phyloP scores from a whole-genome alignment of 2,888 invertebrate species.

The Proisotoma minuta region DNA sequence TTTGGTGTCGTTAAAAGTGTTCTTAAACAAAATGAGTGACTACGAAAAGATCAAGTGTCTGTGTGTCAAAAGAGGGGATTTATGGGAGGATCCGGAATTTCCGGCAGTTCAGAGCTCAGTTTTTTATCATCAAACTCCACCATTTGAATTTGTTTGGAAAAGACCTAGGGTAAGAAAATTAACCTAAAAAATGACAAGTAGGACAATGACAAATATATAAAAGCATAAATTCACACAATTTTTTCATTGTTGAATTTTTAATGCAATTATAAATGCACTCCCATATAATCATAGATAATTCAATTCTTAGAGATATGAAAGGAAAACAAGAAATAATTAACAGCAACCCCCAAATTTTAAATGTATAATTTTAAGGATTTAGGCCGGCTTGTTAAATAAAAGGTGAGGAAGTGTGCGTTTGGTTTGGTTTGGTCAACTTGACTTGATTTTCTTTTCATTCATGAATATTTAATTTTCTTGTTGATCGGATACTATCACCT shows the following conservation, averaged over 20 bases:
- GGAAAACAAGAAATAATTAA: neutral
- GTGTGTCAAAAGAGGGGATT: conserved; percentile 66
- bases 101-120: conserved; percentile 82
- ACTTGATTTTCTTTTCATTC: no score
- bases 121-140: conserved; percentile 91
- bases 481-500: neutral
- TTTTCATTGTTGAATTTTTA: neutral
- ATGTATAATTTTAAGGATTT: neutral
- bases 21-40: no score
- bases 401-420: neutral
- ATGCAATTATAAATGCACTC: no score
- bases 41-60: conserved; percentile 77
- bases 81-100: conserved; percentile 71
- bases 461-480: no score
- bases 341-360: no score
- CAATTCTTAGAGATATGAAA: neutral
- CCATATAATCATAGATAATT: neutral
- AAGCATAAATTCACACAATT: neutral
- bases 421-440: neutral
- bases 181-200: neutral
- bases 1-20: no score
- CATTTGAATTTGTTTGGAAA: conserved; percentile 87
- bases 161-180: conserved; percentile 78
- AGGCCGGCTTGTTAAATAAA: neutral
- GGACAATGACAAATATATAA: neutral